These are phyloP conservation scores for Atta colombica DNA, from an alignment of 1,140 invertebrate species.

Conservation along the genomic window DNA sequence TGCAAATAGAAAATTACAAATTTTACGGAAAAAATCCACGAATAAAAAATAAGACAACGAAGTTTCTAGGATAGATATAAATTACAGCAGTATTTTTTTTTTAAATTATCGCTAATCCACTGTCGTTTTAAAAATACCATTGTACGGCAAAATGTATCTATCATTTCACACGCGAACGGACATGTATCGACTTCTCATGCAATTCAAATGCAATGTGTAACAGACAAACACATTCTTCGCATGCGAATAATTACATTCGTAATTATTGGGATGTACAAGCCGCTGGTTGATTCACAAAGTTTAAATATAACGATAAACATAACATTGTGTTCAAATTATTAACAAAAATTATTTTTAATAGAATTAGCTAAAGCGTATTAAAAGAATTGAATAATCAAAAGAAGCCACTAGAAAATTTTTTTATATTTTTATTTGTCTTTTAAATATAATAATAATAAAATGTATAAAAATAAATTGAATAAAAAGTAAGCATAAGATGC, in stretches of 20 bases:
- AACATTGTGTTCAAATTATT: neutral
- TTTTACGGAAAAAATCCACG: neutral
- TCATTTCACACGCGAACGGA: conserved; percentile 22
- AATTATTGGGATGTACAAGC: conserved; percentile 42
- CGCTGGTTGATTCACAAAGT: conserved; percentile 25
- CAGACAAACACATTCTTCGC: conserved; percentile 44
- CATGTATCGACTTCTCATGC: conserved; percentile 18
- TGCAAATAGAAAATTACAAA: neutral
- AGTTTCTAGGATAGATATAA: conserved; percentile 13
- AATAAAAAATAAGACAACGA: neutral
- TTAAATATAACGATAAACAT: neutral
- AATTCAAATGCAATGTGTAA: conserved; percentile 46
- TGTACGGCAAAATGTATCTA: conserved; percentile 24
- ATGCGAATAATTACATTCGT: conserved; percentile 35
- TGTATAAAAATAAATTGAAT: neutral
- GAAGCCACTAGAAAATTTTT: neutral
- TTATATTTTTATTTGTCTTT: neutral
- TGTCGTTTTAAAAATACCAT: neutral
- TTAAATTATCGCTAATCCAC: neutral
- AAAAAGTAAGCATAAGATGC: neutral
- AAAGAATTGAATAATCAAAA: neutral
- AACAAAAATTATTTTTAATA: conserved; percentile 3
- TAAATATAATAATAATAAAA: neutral
- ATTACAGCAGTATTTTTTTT: conserved; percentile 23
- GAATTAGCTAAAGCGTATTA: neutral